phyloP scores from a whole-genome alignment of 1,140 invertebrate species.

The Phymorhynchus buccinoides region DNA sequence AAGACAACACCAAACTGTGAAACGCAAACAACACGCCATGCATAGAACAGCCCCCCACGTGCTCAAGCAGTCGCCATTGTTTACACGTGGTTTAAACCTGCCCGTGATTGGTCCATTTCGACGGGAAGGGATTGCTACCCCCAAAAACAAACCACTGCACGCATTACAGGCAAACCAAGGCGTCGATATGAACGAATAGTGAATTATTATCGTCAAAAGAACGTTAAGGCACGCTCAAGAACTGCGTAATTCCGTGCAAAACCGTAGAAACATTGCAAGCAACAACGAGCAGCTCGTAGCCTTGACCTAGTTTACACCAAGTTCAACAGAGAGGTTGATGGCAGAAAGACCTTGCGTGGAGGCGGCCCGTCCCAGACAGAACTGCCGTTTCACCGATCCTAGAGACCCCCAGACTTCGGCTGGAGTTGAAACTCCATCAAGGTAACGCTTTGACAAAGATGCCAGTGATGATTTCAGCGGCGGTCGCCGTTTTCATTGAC shows the following conservation, averaged over 20 bases:
- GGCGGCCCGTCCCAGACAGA: slow-evolving; percentile 16
- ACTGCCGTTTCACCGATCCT: not conserved
- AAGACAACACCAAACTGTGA: too few relatives aligned
- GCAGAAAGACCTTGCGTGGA: slow-evolving; percentile 26
- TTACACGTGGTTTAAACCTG: slow-evolving; percentile 12
- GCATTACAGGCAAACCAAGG: not conserved
- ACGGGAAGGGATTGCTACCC: slow-evolving; percentile 15
- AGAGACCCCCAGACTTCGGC: not conserved
- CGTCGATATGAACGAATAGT: not conserved
- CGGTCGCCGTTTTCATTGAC: slow-evolving; percentile 42
- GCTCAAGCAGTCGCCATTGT: slow-evolving; percentile 26
- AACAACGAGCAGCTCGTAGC: slow-evolving; percentile 22
- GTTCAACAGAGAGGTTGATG: slow-evolving; percentile 45
- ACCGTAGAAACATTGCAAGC: slow-evolving; percentile 12
- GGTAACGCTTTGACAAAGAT: slow-evolving; percentile 39
- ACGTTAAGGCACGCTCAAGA: not conserved
- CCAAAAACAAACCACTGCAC: slow-evolving; percentile 14
- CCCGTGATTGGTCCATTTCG: slow-evolving; percentile 22
- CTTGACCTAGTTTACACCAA: slow-evolving; percentile 48
- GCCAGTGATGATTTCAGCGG: slow-evolving; percentile 12
- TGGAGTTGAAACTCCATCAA: slow-evolving; percentile 33
- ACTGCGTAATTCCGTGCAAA: not conserved
- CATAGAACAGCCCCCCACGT: slow-evolving; percentile 9
- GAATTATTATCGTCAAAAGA: not conserved
- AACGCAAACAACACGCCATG: not conserved